Percentiles rank a stretch among this genome's conserved stretches.
Conservation (phyloP, 2,113 vertebrate species). For the Hepsetus odoe region DNA sequence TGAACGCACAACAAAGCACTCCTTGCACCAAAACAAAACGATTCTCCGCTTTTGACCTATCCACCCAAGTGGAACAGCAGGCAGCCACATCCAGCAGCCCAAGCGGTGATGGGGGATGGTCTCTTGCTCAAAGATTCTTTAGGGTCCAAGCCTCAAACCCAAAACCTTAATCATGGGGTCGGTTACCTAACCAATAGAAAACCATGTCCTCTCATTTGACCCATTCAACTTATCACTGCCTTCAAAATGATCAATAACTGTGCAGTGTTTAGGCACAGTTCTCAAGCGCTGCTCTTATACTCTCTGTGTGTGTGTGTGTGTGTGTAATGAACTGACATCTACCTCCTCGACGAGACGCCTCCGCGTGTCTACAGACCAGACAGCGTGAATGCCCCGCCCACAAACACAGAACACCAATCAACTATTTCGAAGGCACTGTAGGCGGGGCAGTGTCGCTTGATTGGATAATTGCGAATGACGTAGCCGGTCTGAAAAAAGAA, state of each 20-base stretch:
- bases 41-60: too few relatives aligned
- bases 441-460: conserved; percentile 68
- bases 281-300: conserved; percentile 63
- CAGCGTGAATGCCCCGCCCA: conserved; percentile 51
- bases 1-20: too few relatives aligned
- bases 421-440: conserved; percentile 46
- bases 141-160: too few relatives aligned
- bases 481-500: conserved; percentile 77
- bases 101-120: too few relatives aligned
- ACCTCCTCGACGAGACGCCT: conserved; percentile 4
- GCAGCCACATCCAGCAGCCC: too few relatives aligned
- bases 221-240: too few relatives aligned
- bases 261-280: conserved; percentile 43
- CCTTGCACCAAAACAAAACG: too few relatives aligned
- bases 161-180: too few relatives aligned
- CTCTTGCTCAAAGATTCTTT: too few relatives aligned
- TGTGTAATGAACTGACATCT: conserved; percentile 28
- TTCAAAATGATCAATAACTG: neutral
- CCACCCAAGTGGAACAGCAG: too few relatives aligned
- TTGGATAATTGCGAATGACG: conserved; percentile 77
- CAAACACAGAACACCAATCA: conserved; percentile 43
- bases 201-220: too few relatives aligned
- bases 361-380: conserved; percentile 50
- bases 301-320: conserved; percentile 8
- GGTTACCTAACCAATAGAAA: too few relatives aligned